A percentile compares a stretch with the other conserved stretches of the same genome.
phyloP scores from a whole-genome alignment of 2,888 invertebrate genomes.

The Exocentrus adspersus region DNA sequence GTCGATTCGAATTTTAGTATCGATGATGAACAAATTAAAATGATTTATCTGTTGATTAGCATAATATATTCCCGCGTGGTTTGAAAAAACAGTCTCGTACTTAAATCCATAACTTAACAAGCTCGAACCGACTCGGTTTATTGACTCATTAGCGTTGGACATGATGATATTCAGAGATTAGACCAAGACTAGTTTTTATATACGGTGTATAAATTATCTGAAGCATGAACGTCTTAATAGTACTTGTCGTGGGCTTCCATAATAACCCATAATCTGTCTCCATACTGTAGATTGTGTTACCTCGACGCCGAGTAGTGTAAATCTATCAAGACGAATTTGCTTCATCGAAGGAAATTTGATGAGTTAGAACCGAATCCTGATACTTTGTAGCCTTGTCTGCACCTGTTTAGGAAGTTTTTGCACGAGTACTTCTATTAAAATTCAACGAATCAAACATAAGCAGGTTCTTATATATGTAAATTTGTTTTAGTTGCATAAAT shows the following conservation, averaged over 20 bases:
- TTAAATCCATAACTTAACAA: too few relatives aligned
- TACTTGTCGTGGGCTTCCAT: slow-evolving; percentile 4
- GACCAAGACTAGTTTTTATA: background rate
- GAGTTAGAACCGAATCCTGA: too few relatives aligned
- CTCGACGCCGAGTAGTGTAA: background rate
- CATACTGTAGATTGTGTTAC: slow-evolving; percentile 8
- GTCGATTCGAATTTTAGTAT: too few relatives aligned
- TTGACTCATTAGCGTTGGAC: background rate
- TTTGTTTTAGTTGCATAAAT: background rate
- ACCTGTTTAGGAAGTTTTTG: too few relatives aligned
- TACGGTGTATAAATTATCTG: background rate
- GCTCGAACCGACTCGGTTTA: background rate
- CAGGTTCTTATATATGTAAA: too few relatives aligned
- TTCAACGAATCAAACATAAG: background rate
- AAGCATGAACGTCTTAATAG: background rate
- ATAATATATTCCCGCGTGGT: too few relatives aligned
- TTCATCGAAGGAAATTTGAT: slow-evolving; percentile 3
- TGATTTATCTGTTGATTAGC: too few relatives aligned
- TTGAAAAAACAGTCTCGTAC: too few relatives aligned
- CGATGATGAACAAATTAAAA: too few relatives aligned
- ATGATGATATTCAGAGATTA: background rate
- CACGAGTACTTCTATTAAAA: too few relatives aligned
- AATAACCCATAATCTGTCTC: background rate
- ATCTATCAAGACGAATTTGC: background rate
- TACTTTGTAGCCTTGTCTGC: too few relatives aligned